Evolutionary conservation across 64 coral and sea anemone genomes (phyloP).

Genomic region (Porites lutea): DNA sequence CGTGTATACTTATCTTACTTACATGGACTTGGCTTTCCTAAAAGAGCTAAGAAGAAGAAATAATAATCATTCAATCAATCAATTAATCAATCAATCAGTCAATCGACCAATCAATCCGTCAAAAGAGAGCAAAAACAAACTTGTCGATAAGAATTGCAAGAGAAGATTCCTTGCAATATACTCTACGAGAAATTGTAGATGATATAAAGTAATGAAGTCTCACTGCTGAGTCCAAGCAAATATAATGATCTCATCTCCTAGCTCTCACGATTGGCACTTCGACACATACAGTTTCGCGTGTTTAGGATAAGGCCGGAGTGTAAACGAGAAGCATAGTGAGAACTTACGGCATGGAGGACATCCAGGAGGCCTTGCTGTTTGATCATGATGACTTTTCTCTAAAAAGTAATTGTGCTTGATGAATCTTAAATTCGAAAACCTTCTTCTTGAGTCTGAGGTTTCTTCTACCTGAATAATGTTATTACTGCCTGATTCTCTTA

Average conservation of each 20-base stretch:
- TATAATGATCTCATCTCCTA: too few relatives aligned
- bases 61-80: not conserved
- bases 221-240: too few relatives aligned
- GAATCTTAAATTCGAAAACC: not conserved
- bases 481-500: not conserved
- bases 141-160: not conserved
- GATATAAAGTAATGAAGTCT: too few relatives aligned
- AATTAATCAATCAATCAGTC: not conserved
- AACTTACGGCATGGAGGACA: conserved; percentile 15
- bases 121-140: not conserved
- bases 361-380: conserved; percentile 3
- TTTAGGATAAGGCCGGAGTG: too few relatives aligned
- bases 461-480: not conserved
- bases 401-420: conserved; percentile 33
- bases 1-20: not conserved
- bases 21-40: conserved; percentile 17
- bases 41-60: not conserved
- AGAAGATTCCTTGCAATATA: not conserved
- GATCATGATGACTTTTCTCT: not conserved
- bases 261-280: too few relatives aligned
- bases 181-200: too few relatives aligned
- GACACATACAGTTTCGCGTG: too few relatives aligned
- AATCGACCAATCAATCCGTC: not conserved
- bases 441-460: not conserved
- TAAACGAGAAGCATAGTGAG: not conserved